Evolutionary conservation across 92 coral and sea anemone genomes (phyloP).

Genomic region (Micromussa lordhowensis): DNA sequence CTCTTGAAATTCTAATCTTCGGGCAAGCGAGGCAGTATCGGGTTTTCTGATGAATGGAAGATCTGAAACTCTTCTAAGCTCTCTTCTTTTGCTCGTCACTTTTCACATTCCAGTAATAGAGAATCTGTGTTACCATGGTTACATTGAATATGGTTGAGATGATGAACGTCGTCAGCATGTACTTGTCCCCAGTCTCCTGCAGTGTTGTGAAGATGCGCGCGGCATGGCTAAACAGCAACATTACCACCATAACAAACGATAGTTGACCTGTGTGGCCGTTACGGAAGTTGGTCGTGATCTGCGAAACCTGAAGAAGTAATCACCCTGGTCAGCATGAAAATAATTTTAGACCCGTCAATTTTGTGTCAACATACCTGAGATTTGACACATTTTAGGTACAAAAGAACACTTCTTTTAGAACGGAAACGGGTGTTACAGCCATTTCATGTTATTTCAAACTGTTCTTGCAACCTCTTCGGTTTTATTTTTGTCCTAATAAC

Average conservation of each 20-base stretch:
- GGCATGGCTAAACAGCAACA: constrained; percentile 73
- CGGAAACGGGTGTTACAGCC: no score
- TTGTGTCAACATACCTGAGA: background rate
- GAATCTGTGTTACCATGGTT: constrained; percentile 75
- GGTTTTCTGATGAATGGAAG: background rate
- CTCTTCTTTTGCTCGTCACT: constrained; percentile 53
- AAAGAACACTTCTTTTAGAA: background rate
- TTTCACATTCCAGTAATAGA: constrained; percentile 83
- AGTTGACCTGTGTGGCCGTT: constrained; percentile 96
- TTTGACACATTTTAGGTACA: no score
- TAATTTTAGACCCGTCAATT: background rate
- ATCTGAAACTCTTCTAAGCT: constrained; percentile 8
- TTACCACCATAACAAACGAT: constrained; percentile 81
- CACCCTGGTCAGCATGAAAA: background rate
- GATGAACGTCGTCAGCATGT: constrained; percentile 76
- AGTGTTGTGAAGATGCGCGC: constrained; percentile 93
- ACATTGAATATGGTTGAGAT: constrained; percentile 75
- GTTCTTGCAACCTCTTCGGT: no score
- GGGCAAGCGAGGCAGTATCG: background rate
- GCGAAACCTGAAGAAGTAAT: constrained; percentile 64
- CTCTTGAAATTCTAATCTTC: no score
- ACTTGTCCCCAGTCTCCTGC: constrained; percentile 91
- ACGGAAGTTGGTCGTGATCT: constrained; percentile 82
- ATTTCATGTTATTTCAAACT: no score
- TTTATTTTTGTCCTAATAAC: no score